A percentile compares a stretch with the other conserved stretches of the same genome.
phyloP scores from a whole-genome alignment of 2,888 invertebrate genomes.

The Aphodius sticticus region DNA sequence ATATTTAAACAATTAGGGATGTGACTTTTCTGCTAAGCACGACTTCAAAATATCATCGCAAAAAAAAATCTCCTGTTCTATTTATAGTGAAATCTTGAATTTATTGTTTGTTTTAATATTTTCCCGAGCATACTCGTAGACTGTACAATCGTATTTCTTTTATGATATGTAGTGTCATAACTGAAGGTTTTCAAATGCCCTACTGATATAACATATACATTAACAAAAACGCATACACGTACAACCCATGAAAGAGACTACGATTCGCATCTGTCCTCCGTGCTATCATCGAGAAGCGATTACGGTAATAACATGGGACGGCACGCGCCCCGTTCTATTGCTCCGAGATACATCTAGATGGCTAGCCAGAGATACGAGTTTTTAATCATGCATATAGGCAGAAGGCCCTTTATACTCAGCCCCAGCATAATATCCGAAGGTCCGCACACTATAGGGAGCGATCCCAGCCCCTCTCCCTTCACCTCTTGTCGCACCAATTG shows the following conservation, averaged over 20 bases:
- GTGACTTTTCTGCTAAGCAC: too few species aligned
- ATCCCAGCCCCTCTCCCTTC: conserved; percentile 41
- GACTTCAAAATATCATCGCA: too few species aligned
- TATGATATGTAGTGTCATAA: background rate
- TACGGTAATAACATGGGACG: conserved; percentile 4
- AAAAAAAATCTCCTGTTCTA: too few species aligned
- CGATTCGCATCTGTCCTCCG: background rate
- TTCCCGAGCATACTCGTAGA: too few species aligned
- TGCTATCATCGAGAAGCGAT: background rate
- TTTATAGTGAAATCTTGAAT: too few species aligned
- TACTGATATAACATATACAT: background rate
- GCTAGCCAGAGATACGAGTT: conserved; percentile 20
- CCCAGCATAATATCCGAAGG: conserved; percentile 20
- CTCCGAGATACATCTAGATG: background rate
- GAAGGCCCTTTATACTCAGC: conserved; percentile 19
- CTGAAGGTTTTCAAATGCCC: background rate
- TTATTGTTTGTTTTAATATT: too few species aligned
- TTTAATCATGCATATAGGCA: conserved; percentile 25
- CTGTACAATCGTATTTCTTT: background rate
- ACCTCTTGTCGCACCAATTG: conserved; percentile 52
- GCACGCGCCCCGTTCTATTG: background rate
- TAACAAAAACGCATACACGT: background rate
- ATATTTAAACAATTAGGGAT: too few species aligned
- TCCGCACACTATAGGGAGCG: conserved; percentile 10
- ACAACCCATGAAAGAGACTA: background rate